A percentile compares a stretch with the other conserved stretches of the same genome.
Evolutionary conservation across 2,113 vertebrate species (phyloP).

Genomic region (Suncus etruscus): DNA sequence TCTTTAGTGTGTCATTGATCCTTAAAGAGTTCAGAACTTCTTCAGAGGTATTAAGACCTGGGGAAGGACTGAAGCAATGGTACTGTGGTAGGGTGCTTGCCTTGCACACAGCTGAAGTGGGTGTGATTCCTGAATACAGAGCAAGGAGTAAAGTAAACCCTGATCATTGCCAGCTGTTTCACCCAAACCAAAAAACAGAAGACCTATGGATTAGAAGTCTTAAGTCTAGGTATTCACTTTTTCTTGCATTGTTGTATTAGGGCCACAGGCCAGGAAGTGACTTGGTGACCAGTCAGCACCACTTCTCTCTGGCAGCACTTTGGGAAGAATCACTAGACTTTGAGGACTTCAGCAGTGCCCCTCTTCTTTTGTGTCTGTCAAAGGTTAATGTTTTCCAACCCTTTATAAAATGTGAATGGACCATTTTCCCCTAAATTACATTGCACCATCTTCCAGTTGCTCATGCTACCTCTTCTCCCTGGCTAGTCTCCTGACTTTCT

Average conservation of each 20-base stretch:
- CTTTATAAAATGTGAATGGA: slow-evolving; percentile 25
- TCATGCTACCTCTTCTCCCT: background rate
- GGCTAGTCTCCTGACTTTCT: background rate
- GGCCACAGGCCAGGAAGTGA: background rate
- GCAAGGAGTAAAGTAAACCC: too few relatives aligned
- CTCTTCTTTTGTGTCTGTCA: background rate
- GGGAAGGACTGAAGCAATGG: background rate
- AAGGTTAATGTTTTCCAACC: slow-evolving; percentile 13
- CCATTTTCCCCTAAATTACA: slow-evolving; percentile 1
- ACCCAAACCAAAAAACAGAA: too few relatives aligned
- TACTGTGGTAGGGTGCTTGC: too few relatives aligned
- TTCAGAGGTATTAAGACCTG: background rate
- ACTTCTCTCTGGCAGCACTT: background rate
- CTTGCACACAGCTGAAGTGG: too few relatives aligned
- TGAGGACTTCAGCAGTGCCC: background rate
- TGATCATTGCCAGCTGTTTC: too few relatives aligned
- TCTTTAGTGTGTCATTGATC: slow-evolving; percentile 27
- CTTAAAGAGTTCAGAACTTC: slow-evolving; percentile 38
- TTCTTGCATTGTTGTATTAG: slow-evolving; percentile 11
- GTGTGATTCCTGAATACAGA: too few relatives aligned
- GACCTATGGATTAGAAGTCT: background rate
- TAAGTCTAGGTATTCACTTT: background rate
- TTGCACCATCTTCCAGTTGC: background rate
- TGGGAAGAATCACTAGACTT: background rate
- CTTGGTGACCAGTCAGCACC: background rate